Percentiles rank a stretch among this genome's conserved stretches.
Conservation (phyloP, 1,140 invertebrate genomes). For the Pseudomyrmex sp. region DNA sequence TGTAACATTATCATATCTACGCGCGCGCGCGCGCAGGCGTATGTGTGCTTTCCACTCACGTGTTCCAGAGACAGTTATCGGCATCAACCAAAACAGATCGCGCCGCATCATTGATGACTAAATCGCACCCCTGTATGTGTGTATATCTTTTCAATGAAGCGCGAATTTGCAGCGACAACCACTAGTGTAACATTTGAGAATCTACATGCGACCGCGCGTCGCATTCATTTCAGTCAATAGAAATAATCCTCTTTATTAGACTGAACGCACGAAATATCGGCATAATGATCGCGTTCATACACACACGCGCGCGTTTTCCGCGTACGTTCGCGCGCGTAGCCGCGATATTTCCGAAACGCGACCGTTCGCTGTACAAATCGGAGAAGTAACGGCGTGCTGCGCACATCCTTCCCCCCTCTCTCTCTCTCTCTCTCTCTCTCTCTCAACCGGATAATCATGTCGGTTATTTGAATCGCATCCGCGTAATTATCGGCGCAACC, state of each 20-base stretch:
- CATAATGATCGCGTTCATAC: slow-evolving; percentile 2
- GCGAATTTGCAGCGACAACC: neutral
- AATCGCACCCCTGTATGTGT: neutral
- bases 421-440: neutral
- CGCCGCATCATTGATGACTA: slow-evolving; percentile 4
- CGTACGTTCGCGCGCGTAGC: neutral
- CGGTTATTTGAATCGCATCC: slow-evolving; percentile 59
- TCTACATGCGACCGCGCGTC: neutral
- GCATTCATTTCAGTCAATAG: neutral
- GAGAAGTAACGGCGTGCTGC: slow-evolving; percentile 33
- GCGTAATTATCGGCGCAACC: slow-evolving; percentile 54
- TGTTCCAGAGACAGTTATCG: too few relatives aligned
- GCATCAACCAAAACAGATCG: too few relatives aligned
- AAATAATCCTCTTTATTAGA: slow-evolving; percentile 5
- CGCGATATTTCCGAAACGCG: slow-evolving; percentile 16
- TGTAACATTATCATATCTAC: too few relatives aligned
- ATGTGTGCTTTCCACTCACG: too few relatives aligned
- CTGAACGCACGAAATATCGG: neutral
- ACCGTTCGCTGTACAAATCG: neutral
- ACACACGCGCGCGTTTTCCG: neutral
- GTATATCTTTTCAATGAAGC: neutral
- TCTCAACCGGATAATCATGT: slow-evolving; percentile 22
- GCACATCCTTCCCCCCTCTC: slow-evolving; percentile 33
- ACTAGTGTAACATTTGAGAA: too few relatives aligned
- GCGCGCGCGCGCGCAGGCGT: too few relatives aligned